These are phyloP conservation scores for Benitochromis conjunctus DNA, from an alignment of 2,113 vertebrate genomes.

Conservation along the genomic window DNA sequence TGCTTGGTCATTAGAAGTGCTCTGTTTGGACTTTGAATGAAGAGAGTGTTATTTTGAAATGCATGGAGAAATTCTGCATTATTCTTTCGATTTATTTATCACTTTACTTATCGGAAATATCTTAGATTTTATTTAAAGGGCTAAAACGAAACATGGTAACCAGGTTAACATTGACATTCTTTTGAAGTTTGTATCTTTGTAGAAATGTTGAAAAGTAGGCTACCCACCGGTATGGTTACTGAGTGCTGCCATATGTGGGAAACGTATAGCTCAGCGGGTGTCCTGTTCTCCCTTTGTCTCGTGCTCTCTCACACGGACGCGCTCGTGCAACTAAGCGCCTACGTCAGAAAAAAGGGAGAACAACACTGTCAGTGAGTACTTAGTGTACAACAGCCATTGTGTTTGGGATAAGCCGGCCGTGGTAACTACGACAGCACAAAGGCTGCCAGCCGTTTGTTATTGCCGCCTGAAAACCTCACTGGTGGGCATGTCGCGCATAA, in stretches of 20 bases:
- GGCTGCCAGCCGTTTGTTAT: not conserved
- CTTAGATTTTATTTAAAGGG: not conserved
- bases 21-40: not conserved
- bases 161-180: not conserved
- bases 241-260: not conserved
- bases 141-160: not conserved
- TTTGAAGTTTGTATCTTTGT: not conserved
- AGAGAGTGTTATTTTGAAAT: not conserved
- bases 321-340: not conserved
- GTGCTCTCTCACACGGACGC: not conserved
- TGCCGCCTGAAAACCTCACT: not conserved
- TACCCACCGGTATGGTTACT: not conserved
- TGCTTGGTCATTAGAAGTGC: not conserved
- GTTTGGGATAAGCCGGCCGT: not conserved
- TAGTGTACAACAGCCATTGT: not conserved
- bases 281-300: not conserved
- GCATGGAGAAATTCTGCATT: not conserved
- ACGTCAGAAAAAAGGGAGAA: not conserved
- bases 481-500: not conserved
- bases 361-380: not conserved
- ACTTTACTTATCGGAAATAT: not conserved
- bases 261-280: conserved; percentile 30
- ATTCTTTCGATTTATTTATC: not conserved
- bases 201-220: not conserved
- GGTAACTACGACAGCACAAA: not conserved